These are phyloP conservation scores for Rapana venosa DNA, from an alignment of 2,888 invertebrate genomes.

Conservation along the genomic window DNA sequence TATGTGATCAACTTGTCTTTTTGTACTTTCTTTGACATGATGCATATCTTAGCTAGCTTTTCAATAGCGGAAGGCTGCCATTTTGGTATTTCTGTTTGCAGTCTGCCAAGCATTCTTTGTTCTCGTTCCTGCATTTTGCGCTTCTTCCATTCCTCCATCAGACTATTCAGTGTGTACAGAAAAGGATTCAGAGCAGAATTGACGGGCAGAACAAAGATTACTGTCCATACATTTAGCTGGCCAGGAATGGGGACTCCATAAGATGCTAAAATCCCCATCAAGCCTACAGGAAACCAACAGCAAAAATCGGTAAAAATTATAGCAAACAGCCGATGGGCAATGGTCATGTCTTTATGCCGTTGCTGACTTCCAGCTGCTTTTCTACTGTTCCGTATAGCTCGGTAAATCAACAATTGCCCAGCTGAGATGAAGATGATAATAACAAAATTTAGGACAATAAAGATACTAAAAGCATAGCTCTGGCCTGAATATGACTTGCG, in stretches of 20 bases:
- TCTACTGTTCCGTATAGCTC: neutral
- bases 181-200: conserved; percentile 81
- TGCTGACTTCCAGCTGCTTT: neutral
- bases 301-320: conserved; percentile 18
- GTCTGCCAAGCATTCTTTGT: neutral
- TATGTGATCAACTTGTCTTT: neutral
- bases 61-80: conserved; percentile 11
- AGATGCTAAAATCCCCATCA: conserved; percentile 36
- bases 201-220: conserved; percentile 80
- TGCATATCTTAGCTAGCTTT: neutral
- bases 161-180: conserved; percentile 49
- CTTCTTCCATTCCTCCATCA: conserved; percentile 26
- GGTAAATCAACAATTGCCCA: neutral
- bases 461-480: conserved; percentile 4
- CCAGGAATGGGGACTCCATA: conserved; percentile 46
- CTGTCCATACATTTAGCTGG: conserved; percentile 46
- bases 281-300: conserved; percentile 24
- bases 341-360: neutral
- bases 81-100: conserved; percentile 21
- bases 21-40: neutral
- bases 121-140: neutral
- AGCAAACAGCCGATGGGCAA: neutral
- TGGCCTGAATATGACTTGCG: conserved; percentile 2
- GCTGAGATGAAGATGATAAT: neutral
- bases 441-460: neutral